Conservation (phyloP, 2,888 invertebrate species). For the Lepidonotus clava region DNA sequence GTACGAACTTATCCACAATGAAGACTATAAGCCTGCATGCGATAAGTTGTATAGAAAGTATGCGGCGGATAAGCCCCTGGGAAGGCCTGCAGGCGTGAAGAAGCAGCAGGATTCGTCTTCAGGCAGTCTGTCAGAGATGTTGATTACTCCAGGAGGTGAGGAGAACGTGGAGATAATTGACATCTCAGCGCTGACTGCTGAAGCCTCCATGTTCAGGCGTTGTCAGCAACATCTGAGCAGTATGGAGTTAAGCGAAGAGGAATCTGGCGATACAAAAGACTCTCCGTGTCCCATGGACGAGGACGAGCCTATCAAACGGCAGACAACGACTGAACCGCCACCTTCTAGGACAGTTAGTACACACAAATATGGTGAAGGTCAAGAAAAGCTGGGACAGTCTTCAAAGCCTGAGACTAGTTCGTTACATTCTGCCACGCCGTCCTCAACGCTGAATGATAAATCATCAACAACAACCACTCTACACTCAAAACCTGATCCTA, state of each 20-base stretch:
- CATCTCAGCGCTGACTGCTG: background rate
- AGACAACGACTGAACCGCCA: background rate
- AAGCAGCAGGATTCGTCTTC: conserved; percentile 2
- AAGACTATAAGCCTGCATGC: background rate
- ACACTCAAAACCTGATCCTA: background rate
- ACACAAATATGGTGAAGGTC: background rate
- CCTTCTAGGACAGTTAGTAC: background rate
- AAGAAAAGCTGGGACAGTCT: background rate
- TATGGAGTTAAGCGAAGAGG: background rate
- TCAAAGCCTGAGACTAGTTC: background rate
- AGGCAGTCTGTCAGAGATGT: background rate
- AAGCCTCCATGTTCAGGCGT: background rate
- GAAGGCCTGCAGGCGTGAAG: conserved; percentile 22
- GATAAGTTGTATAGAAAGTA: conserved; percentile 14
- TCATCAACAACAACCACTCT: background rate
- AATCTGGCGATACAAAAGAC: background rate
- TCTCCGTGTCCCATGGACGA: background rate
- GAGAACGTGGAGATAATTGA: conserved; percentile 34
- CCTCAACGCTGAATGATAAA: background rate
- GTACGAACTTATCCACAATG: background rate
- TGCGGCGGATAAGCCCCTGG: conserved; percentile 8
- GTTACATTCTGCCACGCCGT: background rate
- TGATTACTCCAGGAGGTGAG: background rate
- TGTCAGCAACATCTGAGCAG: background rate
- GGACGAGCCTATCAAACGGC: background rate